A percentile compares a stretch with the other conserved stretches of the same genome.
These are phyloP conservation scores for Lota lota DNA, from an alignment of 2,113 vertebrate species.

Conservation along the genomic window DNA sequence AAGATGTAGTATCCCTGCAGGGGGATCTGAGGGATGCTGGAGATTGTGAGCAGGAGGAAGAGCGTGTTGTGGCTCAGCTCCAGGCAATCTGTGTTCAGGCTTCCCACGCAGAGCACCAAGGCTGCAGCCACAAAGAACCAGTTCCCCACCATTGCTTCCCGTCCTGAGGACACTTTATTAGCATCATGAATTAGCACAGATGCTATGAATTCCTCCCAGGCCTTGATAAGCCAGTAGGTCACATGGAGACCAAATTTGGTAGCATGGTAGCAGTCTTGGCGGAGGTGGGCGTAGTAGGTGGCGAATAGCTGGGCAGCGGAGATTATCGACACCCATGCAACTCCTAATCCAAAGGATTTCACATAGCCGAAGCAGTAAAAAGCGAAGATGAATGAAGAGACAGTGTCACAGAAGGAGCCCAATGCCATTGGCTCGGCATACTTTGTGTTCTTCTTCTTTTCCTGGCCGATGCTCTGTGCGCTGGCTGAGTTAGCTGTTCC, in stretches of 20 bases:
- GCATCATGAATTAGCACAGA: conserved; percentile 45
- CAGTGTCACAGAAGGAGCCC: conserved; percentile 79
- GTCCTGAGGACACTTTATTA: conserved; percentile 43
- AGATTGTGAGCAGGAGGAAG: conserved; percentile 76
- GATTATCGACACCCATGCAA: conserved; percentile 80
- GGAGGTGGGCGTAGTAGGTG: conserved; percentile 82
- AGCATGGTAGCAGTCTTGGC: conserved; percentile 79
- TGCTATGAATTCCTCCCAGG: conserved; percentile 83
- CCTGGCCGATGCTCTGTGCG: conserved; percentile 73
- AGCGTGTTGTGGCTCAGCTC: conserved; percentile 79
- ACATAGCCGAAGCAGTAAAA: conserved; percentile 84
- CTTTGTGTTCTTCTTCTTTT: conserved; percentile 88
- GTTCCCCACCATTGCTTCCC: conserved; percentile 76
- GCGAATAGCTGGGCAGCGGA: conserved; percentile 78
- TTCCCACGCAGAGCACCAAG: conserved; percentile 72
- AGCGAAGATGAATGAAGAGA: conserved; percentile 79
- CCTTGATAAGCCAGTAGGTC: conserved; percentile 81
- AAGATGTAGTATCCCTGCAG: conserved; percentile 66
- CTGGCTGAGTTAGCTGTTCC: conserved; percentile 72
- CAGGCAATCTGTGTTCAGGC: conserved; percentile 77
- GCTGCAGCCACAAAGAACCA: conserved; percentile 82
- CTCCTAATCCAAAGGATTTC: conserved; percentile 73
- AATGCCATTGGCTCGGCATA: conserved; percentile 88
- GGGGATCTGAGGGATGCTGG: conserved; percentile 81
- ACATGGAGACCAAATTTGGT: conserved; percentile 83